Conservation (phyloP, 2,113 vertebrate genomes). For the Labeo rohita region DNA sequence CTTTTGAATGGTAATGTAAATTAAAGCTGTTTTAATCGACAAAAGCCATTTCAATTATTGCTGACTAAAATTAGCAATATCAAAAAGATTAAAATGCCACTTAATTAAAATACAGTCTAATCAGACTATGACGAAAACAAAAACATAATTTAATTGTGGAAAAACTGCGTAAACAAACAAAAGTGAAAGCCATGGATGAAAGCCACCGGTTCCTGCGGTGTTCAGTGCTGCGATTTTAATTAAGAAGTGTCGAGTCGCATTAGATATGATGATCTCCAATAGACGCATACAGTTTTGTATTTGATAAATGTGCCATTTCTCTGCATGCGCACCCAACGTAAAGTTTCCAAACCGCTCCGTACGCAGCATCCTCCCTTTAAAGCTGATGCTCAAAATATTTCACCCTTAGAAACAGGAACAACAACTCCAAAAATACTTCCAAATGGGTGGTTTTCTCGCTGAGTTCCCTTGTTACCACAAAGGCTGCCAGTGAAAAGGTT, state of each 20-base stretch:
- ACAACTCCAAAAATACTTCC: slow-evolving; percentile 63
- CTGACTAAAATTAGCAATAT: background rate
- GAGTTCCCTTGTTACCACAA: slow-evolving; percentile 70
- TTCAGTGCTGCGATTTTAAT: slow-evolving; percentile 33
- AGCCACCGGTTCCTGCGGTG: slow-evolving; percentile 29
- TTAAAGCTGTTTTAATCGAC: background rate
- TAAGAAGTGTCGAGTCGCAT: slow-evolving; percentile 37
- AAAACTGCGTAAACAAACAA: background rate
- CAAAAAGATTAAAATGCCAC: background rate
- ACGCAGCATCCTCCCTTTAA: background rate
- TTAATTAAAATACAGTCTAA: background rate
- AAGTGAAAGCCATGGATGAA: slow-evolving; percentile 25
- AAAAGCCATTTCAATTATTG: background rate
- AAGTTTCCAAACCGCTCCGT: background rate
- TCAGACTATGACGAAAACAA: background rate
- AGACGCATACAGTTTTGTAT: background rate
- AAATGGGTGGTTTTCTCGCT: slow-evolving; percentile 67
- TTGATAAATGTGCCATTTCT: background rate
- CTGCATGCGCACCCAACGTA: background rate
- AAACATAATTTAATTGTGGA: background rate
- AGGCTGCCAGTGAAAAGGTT: slow-evolving; percentile 71
- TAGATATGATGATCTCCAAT: slow-evolving; percentile 29
- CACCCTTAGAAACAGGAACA: slow-evolving; percentile 53
- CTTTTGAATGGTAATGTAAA: background rate
- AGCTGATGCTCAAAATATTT: slow-evolving; percentile 48